phyloP scores from a whole-genome alignment of 2,797 vertebrate species.

The Lates japonicus region DNA sequence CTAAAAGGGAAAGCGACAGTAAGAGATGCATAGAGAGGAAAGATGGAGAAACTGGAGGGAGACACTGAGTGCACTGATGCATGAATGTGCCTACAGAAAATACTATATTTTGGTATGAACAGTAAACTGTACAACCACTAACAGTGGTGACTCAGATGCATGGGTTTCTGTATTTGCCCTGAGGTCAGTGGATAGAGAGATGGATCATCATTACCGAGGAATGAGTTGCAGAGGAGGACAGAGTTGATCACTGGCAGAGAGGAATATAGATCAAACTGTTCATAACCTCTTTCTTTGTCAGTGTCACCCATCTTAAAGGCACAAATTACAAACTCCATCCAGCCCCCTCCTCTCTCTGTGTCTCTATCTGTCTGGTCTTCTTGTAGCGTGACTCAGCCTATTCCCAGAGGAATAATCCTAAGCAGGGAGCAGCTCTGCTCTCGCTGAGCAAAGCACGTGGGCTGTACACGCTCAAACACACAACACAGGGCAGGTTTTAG shows the following conservation, averaged over 20 bases:
- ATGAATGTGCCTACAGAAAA: not conserved
- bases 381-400: constrained; percentile 80
- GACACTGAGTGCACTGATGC: not conserved
- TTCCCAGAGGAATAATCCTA: constrained; percentile 81
- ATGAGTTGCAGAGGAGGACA: constrained; percentile 16
- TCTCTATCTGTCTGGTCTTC: constrained; percentile 56
- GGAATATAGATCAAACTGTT: constrained; percentile 35
- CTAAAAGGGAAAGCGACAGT: not conserved
- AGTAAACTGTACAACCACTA: constrained; percentile 7
- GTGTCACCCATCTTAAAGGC: constrained; percentile 35
- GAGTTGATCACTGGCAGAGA: constrained; percentile 17
- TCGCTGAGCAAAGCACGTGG: constrained; percentile 69
- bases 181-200: constrained; percentile 19
- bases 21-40: constrained; percentile 3
- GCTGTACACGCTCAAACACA: constrained; percentile 64
- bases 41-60: not conserved
- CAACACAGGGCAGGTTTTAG: constrained; percentile 72
- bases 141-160: constrained; percentile 21
- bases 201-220: constrained; percentile 19
- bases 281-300: constrained; percentile 28
- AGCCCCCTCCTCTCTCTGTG: constrained; percentile 4
- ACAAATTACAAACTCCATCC: constrained; percentile 29
- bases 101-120: constrained; percentile 8
- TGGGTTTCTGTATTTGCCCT: constrained; percentile 24
- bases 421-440: constrained; percentile 70